Percentiles rank a stretch among this genome's conserved stretches.
These are phyloP conservation scores for Synaphobranchus kaupii DNA, from an alignment of 2,797 vertebrate species.

Conservation along the genomic window DNA sequence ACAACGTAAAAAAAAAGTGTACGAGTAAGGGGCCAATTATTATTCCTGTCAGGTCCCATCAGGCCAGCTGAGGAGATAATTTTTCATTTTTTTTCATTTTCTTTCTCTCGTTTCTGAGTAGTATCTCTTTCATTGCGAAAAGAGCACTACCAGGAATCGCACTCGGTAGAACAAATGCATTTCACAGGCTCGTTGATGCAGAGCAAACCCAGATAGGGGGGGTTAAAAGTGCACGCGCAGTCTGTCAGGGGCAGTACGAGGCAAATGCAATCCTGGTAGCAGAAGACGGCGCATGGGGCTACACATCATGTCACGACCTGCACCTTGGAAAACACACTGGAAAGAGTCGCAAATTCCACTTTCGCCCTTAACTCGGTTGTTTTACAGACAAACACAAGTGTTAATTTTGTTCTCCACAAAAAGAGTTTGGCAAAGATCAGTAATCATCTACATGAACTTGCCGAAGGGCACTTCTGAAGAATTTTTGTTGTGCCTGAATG, in stretches of 20 bases:
- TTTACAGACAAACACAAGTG: background rate
- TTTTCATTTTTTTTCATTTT: background rate
- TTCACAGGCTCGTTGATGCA: conserved; percentile 10
- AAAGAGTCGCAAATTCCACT: background rate
- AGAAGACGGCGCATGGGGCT: background rate
- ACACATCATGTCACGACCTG: background rate
- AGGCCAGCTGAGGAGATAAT: background rate
- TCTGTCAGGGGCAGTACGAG: background rate
- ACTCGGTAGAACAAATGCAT: background rate
- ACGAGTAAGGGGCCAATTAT: background rate
- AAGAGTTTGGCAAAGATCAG: background rate
- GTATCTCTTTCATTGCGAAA: background rate
- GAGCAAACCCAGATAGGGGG: background rate
- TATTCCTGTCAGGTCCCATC: conserved; percentile 17
- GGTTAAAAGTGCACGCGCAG: no score
- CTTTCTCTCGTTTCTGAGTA: background rate
- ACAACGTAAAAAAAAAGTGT: background rate
- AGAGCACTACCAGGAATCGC: conserved; percentile 20
- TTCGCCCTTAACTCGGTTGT: background rate
- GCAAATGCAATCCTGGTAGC: background rate
- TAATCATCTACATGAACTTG: background rate
- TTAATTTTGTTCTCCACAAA: background rate
- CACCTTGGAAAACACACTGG: background rate
- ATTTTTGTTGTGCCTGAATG: background rate
- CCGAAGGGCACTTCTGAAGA: background rate